These are phyloP conservation scores for Poeciliopsis gracilis DNA, from an alignment of 2,797 vertebrate genomes.

Conservation along the genomic window DNA sequence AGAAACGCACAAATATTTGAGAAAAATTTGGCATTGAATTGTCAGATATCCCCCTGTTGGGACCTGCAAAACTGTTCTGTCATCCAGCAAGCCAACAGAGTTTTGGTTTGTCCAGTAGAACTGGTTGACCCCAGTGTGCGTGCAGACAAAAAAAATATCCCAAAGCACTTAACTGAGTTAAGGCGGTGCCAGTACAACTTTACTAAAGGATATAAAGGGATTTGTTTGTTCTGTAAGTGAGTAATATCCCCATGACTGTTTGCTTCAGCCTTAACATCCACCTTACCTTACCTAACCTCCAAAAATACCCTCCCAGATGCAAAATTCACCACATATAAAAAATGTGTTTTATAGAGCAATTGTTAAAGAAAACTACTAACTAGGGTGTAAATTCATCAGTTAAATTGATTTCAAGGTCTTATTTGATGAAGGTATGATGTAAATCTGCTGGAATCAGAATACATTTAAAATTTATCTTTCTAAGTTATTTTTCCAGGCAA, in stretches of 20 bases:
- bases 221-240: neutral
- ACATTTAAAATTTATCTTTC: neutral
- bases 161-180: neutral
- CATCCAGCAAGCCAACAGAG: neutral
- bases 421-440: neutral
- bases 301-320: neutral
- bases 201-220: neutral
- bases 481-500: neutral
- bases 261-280: neutral
- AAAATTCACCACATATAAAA: neutral
- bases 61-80: neutral
- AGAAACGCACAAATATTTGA: neutral
- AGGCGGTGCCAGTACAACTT: neutral
- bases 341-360: neutral
- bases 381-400: neutral
- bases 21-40: neutral
- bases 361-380: neutral
- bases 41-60: neutral
- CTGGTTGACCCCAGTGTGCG: neutral
- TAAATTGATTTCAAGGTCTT: neutral
- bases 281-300: neutral
- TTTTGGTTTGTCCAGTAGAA: neutral
- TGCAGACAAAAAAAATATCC: neutral
- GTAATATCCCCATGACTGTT: neutral
- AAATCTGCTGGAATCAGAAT: neutral